A percentile compares a stretch with the other conserved stretches of the same genome.
Conservation (phyloP, 1,140 invertebrate species). For the Rhagoletis pomonella region DNA sequence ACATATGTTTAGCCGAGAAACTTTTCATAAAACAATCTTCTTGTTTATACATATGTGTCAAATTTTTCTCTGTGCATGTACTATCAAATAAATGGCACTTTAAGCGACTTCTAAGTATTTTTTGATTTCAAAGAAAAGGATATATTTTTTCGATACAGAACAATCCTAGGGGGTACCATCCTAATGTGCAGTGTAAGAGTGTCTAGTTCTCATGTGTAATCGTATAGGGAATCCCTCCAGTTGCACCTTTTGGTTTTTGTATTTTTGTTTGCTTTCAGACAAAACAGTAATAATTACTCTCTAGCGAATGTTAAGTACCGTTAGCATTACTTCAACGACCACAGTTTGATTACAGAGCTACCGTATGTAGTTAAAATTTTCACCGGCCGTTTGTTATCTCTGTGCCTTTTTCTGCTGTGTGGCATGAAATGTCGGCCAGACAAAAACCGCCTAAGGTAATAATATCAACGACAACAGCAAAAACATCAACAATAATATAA, state of each 20-base stretch:
- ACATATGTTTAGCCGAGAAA: no score
- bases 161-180: no score
- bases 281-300: neutral
- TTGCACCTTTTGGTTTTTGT: neutral
- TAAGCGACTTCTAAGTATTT: no score
- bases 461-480: neutral
- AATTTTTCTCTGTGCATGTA: neutral
- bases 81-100: no score
- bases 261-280: neutral
- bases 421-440: neutral
- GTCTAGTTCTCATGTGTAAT: neutral
- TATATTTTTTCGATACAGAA: no score
- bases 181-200: neutral
- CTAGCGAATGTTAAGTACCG: conserved; percentile 32
- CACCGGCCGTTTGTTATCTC: neutral
- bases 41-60: neutral
- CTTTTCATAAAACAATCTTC: no score
- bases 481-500: neutral
- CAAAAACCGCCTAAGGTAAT: conserved; percentile 9
- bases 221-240: neutral
- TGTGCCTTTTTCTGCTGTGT: neutral
- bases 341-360: neutral
- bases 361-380: neutral
- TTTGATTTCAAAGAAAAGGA: no score
- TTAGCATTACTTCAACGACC: neutral